Percentiles rank a stretch among this genome's conserved stretches.
Conservation (phyloP, 2,797 vertebrate species). For the Rhinichthys osculus region DNA sequence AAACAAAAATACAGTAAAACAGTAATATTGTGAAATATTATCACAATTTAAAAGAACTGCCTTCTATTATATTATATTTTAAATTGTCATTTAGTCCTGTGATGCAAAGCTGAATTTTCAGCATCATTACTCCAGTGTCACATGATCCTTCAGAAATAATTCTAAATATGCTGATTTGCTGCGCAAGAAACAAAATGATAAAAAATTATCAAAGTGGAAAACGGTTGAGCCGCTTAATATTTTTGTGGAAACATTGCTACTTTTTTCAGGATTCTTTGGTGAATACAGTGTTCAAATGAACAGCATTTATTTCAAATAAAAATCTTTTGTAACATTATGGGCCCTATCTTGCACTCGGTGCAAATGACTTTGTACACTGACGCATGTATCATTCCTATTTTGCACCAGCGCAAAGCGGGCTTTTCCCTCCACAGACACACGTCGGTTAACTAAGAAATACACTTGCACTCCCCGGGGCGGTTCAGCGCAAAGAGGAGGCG, state of each 20-base stretch:
- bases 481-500: too few relatives aligned
- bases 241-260: background rate
- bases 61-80: background rate
- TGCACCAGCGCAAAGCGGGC: too few relatives aligned
- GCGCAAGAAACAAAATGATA: background rate
- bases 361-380: too few relatives aligned
- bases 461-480: too few relatives aligned
- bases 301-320: too few relatives aligned
- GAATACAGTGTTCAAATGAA: too few relatives aligned
- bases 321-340: background rate
- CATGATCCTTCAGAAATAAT: background rate
- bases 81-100: background rate
- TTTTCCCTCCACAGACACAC: too few relatives aligned
- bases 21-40: background rate
- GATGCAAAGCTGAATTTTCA: background rate
- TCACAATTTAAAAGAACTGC: background rate
- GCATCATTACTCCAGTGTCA: background rate
- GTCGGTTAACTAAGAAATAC: too few relatives aligned
- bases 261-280: background rate
- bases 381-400: too few relatives aligned
- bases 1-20: background rate
- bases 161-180: background rate
- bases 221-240: background rate
- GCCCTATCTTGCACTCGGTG: too few relatives aligned
- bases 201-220: background rate